Conservation (phyloP, 2,888 invertebrate genomes). For the Sarcophaga variegata region DNA sequence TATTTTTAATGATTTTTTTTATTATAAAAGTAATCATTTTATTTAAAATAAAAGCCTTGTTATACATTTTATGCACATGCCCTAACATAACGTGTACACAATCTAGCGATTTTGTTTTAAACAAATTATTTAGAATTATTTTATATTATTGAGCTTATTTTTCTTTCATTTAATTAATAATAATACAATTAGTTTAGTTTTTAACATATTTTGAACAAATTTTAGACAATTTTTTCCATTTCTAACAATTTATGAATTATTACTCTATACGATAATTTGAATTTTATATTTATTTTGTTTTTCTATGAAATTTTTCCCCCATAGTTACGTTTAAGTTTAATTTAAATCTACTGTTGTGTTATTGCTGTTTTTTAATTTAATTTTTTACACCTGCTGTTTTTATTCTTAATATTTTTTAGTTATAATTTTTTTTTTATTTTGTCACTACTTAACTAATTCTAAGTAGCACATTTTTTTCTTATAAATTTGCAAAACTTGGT, state of each 20-base stretch:
- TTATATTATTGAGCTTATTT: conserved; percentile 56
- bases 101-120: conserved; percentile 63
- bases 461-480: conserved; percentile 68
- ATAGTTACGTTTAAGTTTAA: conserved; percentile 50
- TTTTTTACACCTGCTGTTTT: conserved; percentile 49
- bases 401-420: conserved; percentile 57
- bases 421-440: conserved; percentile 41
- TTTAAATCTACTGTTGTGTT: conserved; percentile 63
- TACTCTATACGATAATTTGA: conserved; percentile 30
- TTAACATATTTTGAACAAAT: conserved; percentile 49
- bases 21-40: conserved; percentile 26
- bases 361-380: conserved; percentile 58
- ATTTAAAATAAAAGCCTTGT: conserved; percentile 61
- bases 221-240: conserved; percentile 53
- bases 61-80: conserved; percentile 43
- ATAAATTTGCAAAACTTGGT: conserved; percentile 68
- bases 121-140: conserved; percentile 57
- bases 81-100: conserved; percentile 31
- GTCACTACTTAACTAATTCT: conserved; percentile 67
- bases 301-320: conserved; percentile 32
- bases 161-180: conserved; percentile 49
- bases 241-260: conserved; percentile 29
- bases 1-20: conserved; percentile 46
- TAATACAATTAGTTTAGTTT: conserved; percentile 35
- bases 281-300: conserved; percentile 49